phyloP scores from a whole-genome alignment of 2,888 invertebrate species.

The Chrysolina americana region DNA sequence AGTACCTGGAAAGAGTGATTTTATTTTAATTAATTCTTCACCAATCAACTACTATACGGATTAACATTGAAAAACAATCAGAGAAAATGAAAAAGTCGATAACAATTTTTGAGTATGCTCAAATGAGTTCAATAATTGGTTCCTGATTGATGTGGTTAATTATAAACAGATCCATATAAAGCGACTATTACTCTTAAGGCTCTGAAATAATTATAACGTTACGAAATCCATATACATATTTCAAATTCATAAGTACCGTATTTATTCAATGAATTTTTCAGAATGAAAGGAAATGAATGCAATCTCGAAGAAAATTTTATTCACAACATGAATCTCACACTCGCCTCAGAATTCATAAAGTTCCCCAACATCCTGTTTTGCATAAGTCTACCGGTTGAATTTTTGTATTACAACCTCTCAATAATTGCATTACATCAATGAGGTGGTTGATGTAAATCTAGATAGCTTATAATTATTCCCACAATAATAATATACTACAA shows the following conservation, averaged over 20 bases:
- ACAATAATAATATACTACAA: slow-evolving; percentile 51
- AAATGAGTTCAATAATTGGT: slow-evolving; percentile 22
- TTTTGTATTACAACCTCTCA: slow-evolving; percentile 5
- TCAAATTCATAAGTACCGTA: slow-evolving; percentile 10
- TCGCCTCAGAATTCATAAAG: slow-evolving; percentile 9
- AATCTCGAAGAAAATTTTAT: neutral
- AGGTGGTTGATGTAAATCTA: slow-evolving; percentile 45
- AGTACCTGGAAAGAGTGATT: too few relatives aligned
- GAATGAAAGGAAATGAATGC: slow-evolving; percentile 22
- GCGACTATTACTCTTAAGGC: slow-evolving; percentile 12
- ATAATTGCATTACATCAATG: slow-evolving; percentile 19
- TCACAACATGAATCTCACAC: neutral
- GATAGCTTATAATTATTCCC: slow-evolving; percentile 51
- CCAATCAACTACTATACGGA: too few relatives aligned
- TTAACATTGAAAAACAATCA: neutral
- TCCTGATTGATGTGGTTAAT: slow-evolving; percentile 7
- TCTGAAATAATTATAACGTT: slow-evolving; percentile 28
- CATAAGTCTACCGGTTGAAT: slow-evolving; percentile 26
- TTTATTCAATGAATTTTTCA: slow-evolving; percentile 7
- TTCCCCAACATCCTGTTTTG: slow-evolving; percentile 42
- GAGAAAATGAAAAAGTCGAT: neutral
- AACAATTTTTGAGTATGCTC: slow-evolving; percentile 1
- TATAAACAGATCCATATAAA: slow-evolving; percentile 9
- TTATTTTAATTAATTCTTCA: too few relatives aligned
- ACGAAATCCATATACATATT: slow-evolving; percentile 20